Evolutionary conservation across 2,888 invertebrate species (phyloP).

Genomic region (Cantharis rustica): DNA sequence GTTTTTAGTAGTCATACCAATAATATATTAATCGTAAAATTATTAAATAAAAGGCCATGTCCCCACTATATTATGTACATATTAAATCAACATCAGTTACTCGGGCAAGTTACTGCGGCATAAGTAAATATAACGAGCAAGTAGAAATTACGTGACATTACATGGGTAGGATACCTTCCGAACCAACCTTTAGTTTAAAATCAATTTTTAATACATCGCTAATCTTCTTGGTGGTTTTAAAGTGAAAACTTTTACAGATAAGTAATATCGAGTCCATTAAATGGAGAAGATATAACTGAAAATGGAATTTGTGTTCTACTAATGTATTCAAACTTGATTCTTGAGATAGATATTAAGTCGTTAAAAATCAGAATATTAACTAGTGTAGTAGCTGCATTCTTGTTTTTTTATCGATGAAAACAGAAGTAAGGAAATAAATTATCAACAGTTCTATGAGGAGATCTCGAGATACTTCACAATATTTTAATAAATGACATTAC

Average conservation of each 20-base stretch:
- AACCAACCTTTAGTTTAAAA: not conserved
- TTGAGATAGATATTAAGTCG: conserved; percentile 13
- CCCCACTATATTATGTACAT: not conserved
- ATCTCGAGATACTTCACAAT: conserved; percentile 4
- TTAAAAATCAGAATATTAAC: conserved; percentile 17
- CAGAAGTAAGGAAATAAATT: conserved; percentile 6
- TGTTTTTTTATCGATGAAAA: conserved; percentile 5
- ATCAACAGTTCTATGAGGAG: not conserved
- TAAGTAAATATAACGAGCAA: not conserved
- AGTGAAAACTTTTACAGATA: not conserved
- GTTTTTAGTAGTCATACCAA: not conserved
- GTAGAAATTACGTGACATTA: not conserved
- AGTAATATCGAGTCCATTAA: conserved; percentile 1
- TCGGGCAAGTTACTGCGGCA: not conserved
- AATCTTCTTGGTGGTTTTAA: not conserved
- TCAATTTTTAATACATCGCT: not conserved
- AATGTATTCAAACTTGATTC: conserved; percentile 17
- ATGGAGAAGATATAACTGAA: conserved; percentile 13
- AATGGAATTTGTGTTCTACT: conserved; percentile 8
- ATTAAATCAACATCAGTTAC: not conserved
- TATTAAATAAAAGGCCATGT: not conserved
- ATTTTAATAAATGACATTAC: not conserved
- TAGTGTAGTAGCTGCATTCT: not conserved
- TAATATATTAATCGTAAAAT: not conserved
- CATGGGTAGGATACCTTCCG: not conserved